These are phyloP conservation scores for Bellardia pandia DNA, from an alignment of 2,888 invertebrate genomes.

Conservation along the genomic window DNA sequence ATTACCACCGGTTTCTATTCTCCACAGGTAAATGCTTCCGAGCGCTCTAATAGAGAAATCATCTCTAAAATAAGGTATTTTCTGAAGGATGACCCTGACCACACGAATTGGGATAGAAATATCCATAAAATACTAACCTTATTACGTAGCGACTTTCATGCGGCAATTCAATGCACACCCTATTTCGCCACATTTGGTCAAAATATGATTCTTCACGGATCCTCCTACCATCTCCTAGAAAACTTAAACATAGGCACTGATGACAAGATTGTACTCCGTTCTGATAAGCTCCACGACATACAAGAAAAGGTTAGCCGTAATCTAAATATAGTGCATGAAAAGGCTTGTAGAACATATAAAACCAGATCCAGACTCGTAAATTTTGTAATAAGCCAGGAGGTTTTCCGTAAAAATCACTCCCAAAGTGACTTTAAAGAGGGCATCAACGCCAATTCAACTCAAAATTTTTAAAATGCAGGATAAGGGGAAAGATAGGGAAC, in stretches of 20 bases:
- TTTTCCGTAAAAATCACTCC: background rate
- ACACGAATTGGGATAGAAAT: no score
- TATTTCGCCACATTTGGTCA: slow-evolving; percentile 12
- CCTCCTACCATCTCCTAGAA: background rate
- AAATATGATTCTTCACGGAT: background rate
- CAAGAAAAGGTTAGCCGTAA: background rate
- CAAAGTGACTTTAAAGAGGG: background rate
- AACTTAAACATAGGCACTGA: background rate
- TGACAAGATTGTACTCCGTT: background rate
- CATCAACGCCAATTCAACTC: background rate
- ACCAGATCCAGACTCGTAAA: background rate
- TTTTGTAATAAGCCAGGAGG: no score
- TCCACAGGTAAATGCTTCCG: no score
- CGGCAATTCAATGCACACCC: no score
- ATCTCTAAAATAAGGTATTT: no score
- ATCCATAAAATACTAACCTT: no score
- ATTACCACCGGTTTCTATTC: no score
- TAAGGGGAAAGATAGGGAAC: background rate
- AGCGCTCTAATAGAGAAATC: no score
- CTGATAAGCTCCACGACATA: background rate
- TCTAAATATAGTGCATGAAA: background rate
- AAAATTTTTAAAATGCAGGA: background rate
- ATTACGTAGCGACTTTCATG: no score
- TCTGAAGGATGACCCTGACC: no score
- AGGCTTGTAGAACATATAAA: background rate